Evolutionary conservation across 2,797 vertebrate genomes (phyloP).

Genomic region (Pseudochirops corinnae): DNA sequence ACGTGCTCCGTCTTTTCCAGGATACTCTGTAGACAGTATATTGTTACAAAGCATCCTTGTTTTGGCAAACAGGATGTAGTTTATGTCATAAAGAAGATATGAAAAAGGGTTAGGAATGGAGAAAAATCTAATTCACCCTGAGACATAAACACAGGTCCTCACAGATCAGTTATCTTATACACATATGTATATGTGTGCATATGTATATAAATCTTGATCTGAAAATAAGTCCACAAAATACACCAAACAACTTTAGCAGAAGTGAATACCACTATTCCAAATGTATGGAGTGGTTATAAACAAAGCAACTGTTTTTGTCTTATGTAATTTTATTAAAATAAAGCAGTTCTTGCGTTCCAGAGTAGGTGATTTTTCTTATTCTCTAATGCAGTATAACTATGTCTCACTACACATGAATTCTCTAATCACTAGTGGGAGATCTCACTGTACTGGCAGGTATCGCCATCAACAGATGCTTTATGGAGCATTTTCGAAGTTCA

Average conservation of each 20-base stretch:
- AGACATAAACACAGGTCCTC: background rate
- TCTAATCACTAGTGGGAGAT: background rate
- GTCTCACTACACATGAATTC: background rate
- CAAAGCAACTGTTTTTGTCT: slow-evolving; percentile 34
- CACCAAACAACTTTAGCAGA: background rate
- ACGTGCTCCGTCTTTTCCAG: slow-evolving; percentile 19
- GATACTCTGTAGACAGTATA: background rate
- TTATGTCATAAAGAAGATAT: background rate
- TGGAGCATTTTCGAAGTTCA: background rate
- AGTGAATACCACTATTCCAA: background rate
- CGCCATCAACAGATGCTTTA: background rate
- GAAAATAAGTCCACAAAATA: slow-evolving; percentile 2
- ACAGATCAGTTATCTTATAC: background rate
- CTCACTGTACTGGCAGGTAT: background rate
- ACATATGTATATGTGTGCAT: too few species aligned
- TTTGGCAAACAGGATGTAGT: background rate
- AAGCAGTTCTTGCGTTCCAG: slow-evolving; percentile 49
- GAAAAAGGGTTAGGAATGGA: slow-evolving; percentile 15
- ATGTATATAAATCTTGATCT: background rate
- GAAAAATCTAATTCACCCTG: background rate
- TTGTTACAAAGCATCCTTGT: background rate
- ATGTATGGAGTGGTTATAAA: slow-evolving; percentile 33
- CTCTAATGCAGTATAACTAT: background rate
- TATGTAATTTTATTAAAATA: slow-evolving; percentile 60
- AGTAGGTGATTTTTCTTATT: background rate